Conservation (phyloP, 2,113 vertebrate genomes). For the Centropus unirufus region DNA sequence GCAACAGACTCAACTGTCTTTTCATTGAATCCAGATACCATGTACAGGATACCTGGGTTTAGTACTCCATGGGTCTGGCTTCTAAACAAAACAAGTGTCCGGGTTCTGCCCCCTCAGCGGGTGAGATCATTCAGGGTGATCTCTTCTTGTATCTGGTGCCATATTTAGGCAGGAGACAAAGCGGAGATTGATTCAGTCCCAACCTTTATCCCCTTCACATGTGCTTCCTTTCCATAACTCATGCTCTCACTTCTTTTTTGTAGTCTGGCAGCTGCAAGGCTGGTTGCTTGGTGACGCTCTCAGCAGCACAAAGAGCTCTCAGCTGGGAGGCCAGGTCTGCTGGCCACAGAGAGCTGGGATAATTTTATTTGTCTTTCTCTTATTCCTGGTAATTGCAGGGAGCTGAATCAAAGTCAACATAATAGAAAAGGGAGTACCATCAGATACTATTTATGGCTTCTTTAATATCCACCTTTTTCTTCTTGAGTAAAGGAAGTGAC, state of each 20-base stretch:
- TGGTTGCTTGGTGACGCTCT: constrained; percentile 94
- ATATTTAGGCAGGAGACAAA: constrained; percentile 65
- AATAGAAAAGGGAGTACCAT: constrained; percentile 45
- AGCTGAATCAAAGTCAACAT: constrained; percentile 70
- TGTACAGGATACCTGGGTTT: neutral
- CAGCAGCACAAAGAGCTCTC: constrained; percentile 91
- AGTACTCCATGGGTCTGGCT: neutral
- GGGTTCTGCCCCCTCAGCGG: constrained; percentile 20
- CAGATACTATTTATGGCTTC: constrained; percentile 42
- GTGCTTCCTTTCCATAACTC: constrained; percentile 77
- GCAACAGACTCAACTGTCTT: neutral
- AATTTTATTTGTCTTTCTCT: constrained; percentile 79
- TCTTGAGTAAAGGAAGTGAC: neutral
- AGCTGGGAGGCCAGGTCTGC: constrained; percentile 88
- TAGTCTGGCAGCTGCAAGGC: constrained; percentile 85
- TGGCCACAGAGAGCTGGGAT: constrained; percentile 81
- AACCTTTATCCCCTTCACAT: constrained; percentile 33
- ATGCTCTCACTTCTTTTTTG: constrained; percentile 64
- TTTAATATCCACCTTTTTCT: constrained; percentile 12
- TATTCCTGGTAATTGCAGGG: constrained; percentile 73
- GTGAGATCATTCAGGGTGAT: neutral
- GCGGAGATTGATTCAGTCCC: constrained; percentile 77
- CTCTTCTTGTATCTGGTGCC: constrained; percentile 20
- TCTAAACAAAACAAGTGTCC: neutral
- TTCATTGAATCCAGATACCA: neutral